Percentiles rank a stretch among this genome's conserved stretches.
These are phyloP conservation scores for Magallana angulata DNA, from an alignment of 1,140 invertebrate genomes.

Conservation along the genomic window DNA sequence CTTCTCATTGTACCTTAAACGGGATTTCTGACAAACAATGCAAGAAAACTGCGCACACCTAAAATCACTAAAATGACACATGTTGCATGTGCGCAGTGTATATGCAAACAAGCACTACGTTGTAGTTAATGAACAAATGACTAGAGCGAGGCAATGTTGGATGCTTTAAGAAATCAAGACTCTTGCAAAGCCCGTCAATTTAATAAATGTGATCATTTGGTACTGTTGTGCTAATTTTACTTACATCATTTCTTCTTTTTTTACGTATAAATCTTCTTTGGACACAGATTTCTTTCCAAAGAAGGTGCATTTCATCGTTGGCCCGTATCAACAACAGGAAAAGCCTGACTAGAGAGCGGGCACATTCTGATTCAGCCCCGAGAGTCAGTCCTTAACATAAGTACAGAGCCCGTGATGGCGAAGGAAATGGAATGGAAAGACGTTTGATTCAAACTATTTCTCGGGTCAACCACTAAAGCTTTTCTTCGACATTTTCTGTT, in stretches of 20 bases:
- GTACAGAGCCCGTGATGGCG: slow-evolving; percentile 20
- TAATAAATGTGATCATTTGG: no score
- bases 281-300: slow-evolving; percentile 37
- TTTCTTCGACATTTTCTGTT: slow-evolving; percentile 7
- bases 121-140: no score
- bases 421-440: neutral
- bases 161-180: no score
- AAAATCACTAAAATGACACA: no score
- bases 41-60: no score
- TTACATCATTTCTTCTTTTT: slow-evolving; percentile 28
- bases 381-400: neutral
- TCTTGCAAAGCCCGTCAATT: no score
- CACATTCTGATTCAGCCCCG: slow-evolving; percentile 12
- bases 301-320: slow-evolving; percentile 37
- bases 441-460: neutral
- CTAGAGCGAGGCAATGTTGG: no score
- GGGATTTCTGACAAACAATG: no score
- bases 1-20: no score
- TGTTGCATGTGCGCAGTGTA: no score
- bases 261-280: slow-evolving; percentile 36
- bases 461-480: slow-evolving; percentile 18
- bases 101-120: no score
- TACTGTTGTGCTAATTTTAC: neutral
- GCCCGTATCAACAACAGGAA: slow-evolving; percentile 27
- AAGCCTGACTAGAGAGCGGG: neutral